Percentiles rank a stretch among this genome's conserved stretches.
phyloP scores from a whole-genome alignment of 2,888 invertebrate genomes.

The Lacanobia wlatinum region DNA sequence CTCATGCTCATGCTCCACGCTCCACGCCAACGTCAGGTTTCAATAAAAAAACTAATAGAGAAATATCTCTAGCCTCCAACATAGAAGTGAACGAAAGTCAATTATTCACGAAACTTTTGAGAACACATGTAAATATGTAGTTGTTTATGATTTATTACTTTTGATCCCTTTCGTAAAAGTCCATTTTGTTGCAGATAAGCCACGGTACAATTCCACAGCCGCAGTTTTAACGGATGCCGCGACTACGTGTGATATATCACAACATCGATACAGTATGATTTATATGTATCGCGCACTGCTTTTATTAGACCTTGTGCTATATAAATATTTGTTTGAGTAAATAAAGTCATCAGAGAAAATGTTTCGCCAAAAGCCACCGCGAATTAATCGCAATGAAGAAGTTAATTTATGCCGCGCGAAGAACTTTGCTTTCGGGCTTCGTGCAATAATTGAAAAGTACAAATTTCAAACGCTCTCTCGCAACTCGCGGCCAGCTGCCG shows the following conservation, averaged over 20 bases:
- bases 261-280: slow-evolving; percentile 76
- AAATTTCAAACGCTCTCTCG: slow-evolving; percentile 75
- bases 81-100: slow-evolving; percentile 23
- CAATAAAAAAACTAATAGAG: slow-evolving; percentile 10
- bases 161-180: slow-evolving; percentile 68
- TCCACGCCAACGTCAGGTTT: slow-evolving; percentile 19
- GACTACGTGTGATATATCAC: slow-evolving; percentile 76
- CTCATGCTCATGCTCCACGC: slow-evolving; percentile 86
- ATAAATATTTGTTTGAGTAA: slow-evolving; percentile 68
- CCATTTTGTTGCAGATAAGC: slow-evolving; percentile 75
- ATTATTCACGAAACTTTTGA: slow-evolving; percentile 54
- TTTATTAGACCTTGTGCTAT: slow-evolving; percentile 68
- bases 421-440: slow-evolving; percentile 76
- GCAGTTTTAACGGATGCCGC: slow-evolving; percentile 74
- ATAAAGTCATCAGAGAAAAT: slow-evolving; percentile 71
- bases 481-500: slow-evolving; percentile 69
- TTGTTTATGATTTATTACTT: slow-evolving; percentile 60
- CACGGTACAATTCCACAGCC: slow-evolving; percentile 71
- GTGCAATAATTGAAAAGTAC: slow-evolving; percentile 82
- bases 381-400: slow-evolving; percentile 77
- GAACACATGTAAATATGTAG: slow-evolving; percentile 43
- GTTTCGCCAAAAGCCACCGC: slow-evolving; percentile 72
- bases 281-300: slow-evolving; percentile 68
- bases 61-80: slow-evolving; percentile 4
- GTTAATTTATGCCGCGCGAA: slow-evolving; percentile 78